Conservation (phyloP, 2,113 vertebrate genomes). For the Malaclemys terrapin region DNA sequence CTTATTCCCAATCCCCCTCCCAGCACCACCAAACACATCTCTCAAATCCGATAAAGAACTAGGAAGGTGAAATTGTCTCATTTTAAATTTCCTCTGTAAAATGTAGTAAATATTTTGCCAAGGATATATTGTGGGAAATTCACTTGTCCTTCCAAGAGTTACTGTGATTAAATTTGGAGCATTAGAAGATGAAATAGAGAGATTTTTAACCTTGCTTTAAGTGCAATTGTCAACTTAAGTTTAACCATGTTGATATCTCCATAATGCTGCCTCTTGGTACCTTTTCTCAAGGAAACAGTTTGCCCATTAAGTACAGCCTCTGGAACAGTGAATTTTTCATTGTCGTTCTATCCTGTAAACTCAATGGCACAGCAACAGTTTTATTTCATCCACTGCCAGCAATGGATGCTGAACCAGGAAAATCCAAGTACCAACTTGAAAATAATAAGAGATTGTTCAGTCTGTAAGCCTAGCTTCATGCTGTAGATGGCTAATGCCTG, state of each 20-base stretch:
- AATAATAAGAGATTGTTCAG: neutral
- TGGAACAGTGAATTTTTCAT: conserved; percentile 51
- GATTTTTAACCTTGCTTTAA: neutral
- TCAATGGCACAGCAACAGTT: conserved; percentile 38
- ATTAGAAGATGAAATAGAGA: neutral
- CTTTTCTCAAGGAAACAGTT: conserved; percentile 29
- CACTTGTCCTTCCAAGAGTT: conserved; percentile 1
- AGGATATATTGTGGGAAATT: neutral
- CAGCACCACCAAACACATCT: neutral
- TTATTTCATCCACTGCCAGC: conserved; percentile 31
- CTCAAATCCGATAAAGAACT: neutral
- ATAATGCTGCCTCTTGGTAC: accelerated
- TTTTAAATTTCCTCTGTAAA: neutral
- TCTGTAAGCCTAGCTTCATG: neutral
- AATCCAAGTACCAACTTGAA: neutral
- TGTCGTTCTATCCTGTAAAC: conserved; percentile 33
- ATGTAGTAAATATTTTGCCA: neutral
- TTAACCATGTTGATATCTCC: neutral
- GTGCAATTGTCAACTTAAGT: conserved; percentile 1
- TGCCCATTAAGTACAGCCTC: conserved; percentile 7
- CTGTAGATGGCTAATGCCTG: neutral
- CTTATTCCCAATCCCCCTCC: neutral
- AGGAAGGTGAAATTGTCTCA: neutral
- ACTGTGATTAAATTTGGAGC: neutral
- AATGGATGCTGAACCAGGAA: conserved; percentile 22